Evolutionary conservation across 2,888 invertebrate genomes (phyloP), one percentile per base, ranked within the genome.

Genomic region (Clistopyga incitator): DNA sequence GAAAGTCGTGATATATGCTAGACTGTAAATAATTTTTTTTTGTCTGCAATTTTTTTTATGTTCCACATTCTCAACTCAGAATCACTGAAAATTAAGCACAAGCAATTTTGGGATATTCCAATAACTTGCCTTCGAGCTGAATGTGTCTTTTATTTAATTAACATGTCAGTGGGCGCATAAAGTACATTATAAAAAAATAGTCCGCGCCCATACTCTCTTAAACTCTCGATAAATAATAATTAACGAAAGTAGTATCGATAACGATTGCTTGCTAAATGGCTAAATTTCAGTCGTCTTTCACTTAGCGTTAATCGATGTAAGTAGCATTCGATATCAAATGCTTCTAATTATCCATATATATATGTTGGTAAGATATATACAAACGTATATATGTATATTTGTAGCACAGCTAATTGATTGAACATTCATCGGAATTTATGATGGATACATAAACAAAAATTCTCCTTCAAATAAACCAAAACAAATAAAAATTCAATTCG

Each of bases 271-370:
- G 20, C 82, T 81, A 81, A 85, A 76, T 72, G 71, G 82, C 79
- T 64, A 78, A 82, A 84, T 64, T 76, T 80, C 71, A 77, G 71
- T 84, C 86, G 83, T 75, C 83, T 78, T 79, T 59, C 59, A 81
- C 50, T 76, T 34, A 78, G 56, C 59, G 70, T 84, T 84, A 75
- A 86, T 81, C 65, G 61, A 42, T 68, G 29, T 29, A 75, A 85
- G 77, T 68, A 78, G 70, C 76, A 13, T 47, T 61, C 38, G 59
- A 54, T 20, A 61, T 20, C 68, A 45, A 78, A 71, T 61, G 68
- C 75, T 71, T 80, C 70, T 82, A 84, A 84, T 82, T 84, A 70
- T n/a, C 71, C 59, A 56, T 50, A 81, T 65, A 64, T 13, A 11
- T 25, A 29, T 23, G 3, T n/a, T 3, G 20, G 6, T 20, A 29